These are phyloP conservation scores for Nothobranchius kuhntae DNA, from an alignment of 2,113 vertebrate genomes.

Conservation along the genomic window DNA sequence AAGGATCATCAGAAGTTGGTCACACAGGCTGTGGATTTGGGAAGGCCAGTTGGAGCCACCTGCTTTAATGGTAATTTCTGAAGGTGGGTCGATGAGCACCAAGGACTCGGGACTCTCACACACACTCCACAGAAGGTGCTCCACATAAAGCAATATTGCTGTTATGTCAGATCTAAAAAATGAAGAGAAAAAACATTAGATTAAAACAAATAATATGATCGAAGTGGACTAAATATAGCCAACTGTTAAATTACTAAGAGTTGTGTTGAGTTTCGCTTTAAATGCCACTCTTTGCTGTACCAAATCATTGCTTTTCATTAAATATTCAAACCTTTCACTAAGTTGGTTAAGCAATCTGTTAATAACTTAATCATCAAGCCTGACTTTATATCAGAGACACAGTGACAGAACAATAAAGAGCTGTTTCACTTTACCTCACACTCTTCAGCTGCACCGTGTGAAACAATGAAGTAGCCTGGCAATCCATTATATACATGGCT, in stretches of 20 bases:
- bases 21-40: constrained; percentile 88
- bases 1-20: constrained; percentile 85
- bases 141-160: constrained; percentile 86
- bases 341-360: constrained; percentile 17
- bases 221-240: too few relatives aligned
- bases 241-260: too few relatives aligned
- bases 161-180: constrained; percentile 86
- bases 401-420: not conserved
- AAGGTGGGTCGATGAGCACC: constrained; percentile 69
- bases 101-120: constrained; percentile 82
- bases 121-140: constrained; percentile 89
- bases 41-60: constrained; percentile 72
- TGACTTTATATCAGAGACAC: not conserved
- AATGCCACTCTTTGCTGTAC: constrained; percentile 32
- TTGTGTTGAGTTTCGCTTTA: constrained; percentile 40
- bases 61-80: constrained; percentile 43
- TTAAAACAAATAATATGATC: constrained; percentile 32
- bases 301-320: constrained; percentile 3
- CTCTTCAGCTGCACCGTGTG: too few relatives aligned
- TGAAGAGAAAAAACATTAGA: constrained; percentile 9
- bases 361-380: constrained; percentile 13
- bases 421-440: too few relatives aligned
- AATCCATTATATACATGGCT: too few relatives aligned
- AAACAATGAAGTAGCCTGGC: too few relatives aligned
- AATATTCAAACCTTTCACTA: not conserved